phyloP scores from a whole-genome alignment of 2,113 vertebrate genomes.

The Corythornis madagascariensis region DNA sequence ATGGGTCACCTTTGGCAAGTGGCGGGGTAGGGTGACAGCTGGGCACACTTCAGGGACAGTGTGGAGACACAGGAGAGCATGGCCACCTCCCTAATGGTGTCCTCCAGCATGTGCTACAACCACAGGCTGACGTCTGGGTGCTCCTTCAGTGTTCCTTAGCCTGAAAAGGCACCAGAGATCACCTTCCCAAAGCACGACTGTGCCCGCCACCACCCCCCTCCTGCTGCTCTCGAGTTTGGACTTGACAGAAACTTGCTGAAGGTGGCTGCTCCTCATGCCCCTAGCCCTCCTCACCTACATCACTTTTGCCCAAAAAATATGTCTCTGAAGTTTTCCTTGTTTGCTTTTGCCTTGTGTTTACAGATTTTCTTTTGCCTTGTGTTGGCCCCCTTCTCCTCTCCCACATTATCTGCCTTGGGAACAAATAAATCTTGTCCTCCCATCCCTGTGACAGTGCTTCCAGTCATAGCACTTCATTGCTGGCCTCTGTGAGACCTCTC shows the following conservation, averaged over 20 bases:
- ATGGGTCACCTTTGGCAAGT: neutral
- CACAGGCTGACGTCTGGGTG: neutral
- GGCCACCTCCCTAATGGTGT: neutral
- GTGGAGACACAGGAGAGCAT: accelerated
- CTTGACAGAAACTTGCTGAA: neutral
- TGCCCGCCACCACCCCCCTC: neutral
- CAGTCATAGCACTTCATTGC: neutral
- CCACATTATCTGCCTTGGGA: neutral
- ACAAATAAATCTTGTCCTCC: neutral
- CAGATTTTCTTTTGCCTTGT: neutral
- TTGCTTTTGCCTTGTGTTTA: neutral
- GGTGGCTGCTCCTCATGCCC: neutral
- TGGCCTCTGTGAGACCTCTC: neutral
- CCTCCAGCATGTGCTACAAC: neutral
- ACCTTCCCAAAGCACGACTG: neutral
- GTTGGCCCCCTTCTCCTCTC: neutral
- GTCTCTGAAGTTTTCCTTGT: neutral
- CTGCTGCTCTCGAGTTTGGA: neutral
- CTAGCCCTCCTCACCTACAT: neutral
- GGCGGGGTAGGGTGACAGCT: neutral
- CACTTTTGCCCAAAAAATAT: neutral
- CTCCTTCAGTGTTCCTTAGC: neutral
- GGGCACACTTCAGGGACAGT: neutral
- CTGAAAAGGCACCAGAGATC: neutral
- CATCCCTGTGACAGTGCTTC: accelerated